Conservation (phyloP, 1,140 invertebrate species). For the Drosophila simulans region DNA sequence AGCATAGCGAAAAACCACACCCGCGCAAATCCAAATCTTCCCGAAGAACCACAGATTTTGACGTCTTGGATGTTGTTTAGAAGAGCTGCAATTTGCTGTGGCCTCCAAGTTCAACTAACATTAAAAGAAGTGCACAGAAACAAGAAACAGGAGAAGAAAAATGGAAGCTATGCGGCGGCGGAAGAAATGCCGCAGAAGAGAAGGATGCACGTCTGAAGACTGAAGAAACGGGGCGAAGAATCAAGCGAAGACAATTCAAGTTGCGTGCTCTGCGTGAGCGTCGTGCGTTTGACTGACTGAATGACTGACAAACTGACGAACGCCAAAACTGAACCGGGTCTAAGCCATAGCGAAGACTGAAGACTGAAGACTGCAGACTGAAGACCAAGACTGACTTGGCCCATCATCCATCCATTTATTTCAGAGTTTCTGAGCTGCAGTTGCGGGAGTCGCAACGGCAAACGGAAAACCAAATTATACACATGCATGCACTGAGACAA, state of each 20-base stretch:
- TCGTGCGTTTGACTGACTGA: conserved; percentile 72
- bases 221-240: conserved; percentile 11
- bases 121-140: conserved; percentile 43
- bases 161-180: conserved; percentile 38
- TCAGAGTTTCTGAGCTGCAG: conserved; percentile 31
- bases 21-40: conserved; percentile 30
- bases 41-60: conserved; percentile 59
- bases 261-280: conserved; percentile 84
- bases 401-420: conserved; percentile 51
- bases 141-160: conserved; percentile 38
- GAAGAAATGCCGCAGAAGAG: conserved; percentile 60
- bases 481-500: conserved; percentile 33
- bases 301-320: conserved; percentile 48
- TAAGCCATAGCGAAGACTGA: conserved; percentile 19
- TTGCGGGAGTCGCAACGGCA: conserved; percentile 37
- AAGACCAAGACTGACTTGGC: conserved; percentile 43
- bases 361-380: conserved; percentile 12
- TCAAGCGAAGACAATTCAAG: conserved; percentile 65
- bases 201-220: conserved; percentile 5
- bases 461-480: conserved; percentile 40
- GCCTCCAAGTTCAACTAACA: conserved; percentile 80
- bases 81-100: conserved; percentile 72
- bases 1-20: conserved; percentile 18
- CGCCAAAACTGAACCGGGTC: conserved; percentile 57
- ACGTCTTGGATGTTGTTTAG: conserved; percentile 56